Evolutionary conservation across 2,797 vertebrate species (phyloP).

Genomic region (Chelidonichthys spinosus): DNA sequence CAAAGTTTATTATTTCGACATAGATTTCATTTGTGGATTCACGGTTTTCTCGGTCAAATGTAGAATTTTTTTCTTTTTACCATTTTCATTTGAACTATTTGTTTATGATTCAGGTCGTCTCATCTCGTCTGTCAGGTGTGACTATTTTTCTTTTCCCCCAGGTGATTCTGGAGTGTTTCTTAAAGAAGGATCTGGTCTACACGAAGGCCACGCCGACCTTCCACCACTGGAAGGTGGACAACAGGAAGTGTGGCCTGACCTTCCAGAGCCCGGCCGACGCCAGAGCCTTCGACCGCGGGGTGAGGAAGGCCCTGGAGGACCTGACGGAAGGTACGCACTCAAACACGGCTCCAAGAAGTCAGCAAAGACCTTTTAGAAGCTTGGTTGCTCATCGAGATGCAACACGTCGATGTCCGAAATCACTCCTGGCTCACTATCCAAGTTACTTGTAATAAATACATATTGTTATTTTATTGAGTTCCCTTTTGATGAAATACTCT

Average conservation of each 20-base stretch:
- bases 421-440: too few species aligned
- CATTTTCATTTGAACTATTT: too few species aligned
- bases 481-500: too few species aligned
- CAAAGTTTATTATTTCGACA: too few species aligned
- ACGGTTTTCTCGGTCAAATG: not conserved
- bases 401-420: too few species aligned
- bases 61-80: too few species aligned
- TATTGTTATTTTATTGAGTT: too few species aligned
- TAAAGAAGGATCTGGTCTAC: conserved; percentile 97
- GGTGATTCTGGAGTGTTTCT: conserved; percentile 95
- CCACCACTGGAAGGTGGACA: conserved; percentile 98
- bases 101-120: not conserved
- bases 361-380: too few species aligned
- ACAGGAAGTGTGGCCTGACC: conserved; percentile 94
- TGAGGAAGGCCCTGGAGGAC: conserved; percentile 96
- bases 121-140: rapidly evolving
- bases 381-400: too few species aligned
- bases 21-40: not conserved
- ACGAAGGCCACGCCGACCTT: conserved; percentile 97
- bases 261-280: conserved; percentile 96
- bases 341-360: not conserved
- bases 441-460: too few species aligned
- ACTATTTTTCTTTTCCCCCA: conserved; percentile 60
- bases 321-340: conserved; percentile 91
- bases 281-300: conserved; percentile 94